Evolutionary conservation across 2,113 vertebrate species (phyloP).

Genomic region (Apodemus sylvaticus): DNA sequence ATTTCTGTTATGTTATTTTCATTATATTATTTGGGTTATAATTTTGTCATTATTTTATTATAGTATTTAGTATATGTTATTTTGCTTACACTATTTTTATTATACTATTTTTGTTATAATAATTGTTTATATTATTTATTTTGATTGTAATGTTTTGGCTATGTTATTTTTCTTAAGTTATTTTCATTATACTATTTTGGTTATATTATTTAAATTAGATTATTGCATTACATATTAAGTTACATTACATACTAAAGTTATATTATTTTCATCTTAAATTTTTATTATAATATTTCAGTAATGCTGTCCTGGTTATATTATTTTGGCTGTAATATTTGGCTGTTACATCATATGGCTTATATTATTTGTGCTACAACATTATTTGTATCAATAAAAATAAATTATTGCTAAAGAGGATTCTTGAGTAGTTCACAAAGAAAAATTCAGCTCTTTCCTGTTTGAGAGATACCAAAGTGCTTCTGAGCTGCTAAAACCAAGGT

Average conservation of each 20-base stretch:
- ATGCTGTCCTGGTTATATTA: background rate
- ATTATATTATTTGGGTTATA: background rate
- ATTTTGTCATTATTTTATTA: background rate
- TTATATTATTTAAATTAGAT: background rate
- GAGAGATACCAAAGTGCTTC: background rate
- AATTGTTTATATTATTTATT: background rate
- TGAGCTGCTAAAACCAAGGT: background rate
- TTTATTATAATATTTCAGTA: background rate
- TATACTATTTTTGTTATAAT: background rate
- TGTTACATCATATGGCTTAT: background rate
- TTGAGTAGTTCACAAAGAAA: background rate
- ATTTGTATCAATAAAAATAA: background rate
- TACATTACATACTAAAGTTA: background rate
- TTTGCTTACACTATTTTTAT: background rate
- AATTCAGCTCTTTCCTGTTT: background rate
- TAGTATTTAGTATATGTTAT: background rate
- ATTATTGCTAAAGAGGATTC: background rate
- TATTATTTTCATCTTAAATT: background rate
- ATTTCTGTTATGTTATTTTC: background rate
- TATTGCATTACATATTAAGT: background rate
- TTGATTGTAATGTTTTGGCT: background rate
- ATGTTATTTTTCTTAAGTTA: background rate
- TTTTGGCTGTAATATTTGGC: background rate
- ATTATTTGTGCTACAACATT: background rate
- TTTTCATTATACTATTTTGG: background rate